Evolutionary conservation across 2,113 vertebrate species (phyloP), one percentile per base, ranked within the genome.

Genomic region (Pelodiscus sinensis): DNA sequence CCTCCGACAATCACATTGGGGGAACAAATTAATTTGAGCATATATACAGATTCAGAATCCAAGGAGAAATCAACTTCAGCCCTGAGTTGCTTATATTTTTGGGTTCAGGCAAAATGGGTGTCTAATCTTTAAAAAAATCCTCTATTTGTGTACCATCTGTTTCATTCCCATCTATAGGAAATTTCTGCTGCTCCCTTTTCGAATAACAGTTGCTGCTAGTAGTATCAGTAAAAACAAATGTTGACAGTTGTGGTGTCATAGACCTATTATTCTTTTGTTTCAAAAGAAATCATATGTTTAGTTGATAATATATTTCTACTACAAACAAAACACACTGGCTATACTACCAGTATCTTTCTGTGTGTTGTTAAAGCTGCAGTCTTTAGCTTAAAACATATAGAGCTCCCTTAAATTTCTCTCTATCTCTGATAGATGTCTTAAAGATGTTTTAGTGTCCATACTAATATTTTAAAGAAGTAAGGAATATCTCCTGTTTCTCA

Each of bases 151-250:
- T 22, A 52, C 15, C 5, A 81, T 29, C 35, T 75, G 86, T 89
- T 77, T 92, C 8, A 83, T 92, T 95, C 86, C 86, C 58, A 94
- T 65, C 78, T 79, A 82, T 65, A 86, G 52, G 81, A 88, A 86
- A 78, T 92, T 92, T 96, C 51, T 93, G 57, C 35, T 78, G 80
- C 16, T 52, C 81, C 22, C 68, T 90, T 92, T 88, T 89, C 54
- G 86, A 88, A 91, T 3, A 19, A 68, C 80, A 19, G 50, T 75
- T 96, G 27, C 85, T 89, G 54, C 73, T 79, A 38, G 3, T 83
- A 92, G 82, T 92, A 87, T 92, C 56, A 90, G 75, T 94, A 94
- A 94, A 93, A 90, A 19, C 11, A 94, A 95, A 78, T 78, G 90
- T 91, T 96, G 68, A 85, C 56, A 89, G 1, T 52, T 79, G 3